Percentiles rank a stretch among this genome's conserved stretches.
Conservation (phyloP, 53 echinoderm and acorn worm species). For the Temnopleurus reevesii region DNA sequence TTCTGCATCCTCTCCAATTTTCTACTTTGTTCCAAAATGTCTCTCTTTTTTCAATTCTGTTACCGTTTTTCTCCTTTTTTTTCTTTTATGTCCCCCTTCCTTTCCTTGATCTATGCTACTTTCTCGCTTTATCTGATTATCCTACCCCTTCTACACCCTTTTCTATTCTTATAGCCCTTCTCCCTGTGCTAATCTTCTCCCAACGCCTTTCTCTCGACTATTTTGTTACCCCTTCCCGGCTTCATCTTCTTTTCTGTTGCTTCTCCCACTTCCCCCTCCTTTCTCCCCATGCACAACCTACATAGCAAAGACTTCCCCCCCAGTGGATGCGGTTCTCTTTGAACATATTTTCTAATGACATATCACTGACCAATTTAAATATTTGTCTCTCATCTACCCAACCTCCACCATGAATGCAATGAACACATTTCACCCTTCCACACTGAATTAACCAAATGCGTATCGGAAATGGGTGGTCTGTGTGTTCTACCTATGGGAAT, state of each 20-base stretch:
- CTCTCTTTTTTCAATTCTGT: no score
- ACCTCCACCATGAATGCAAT: no score
- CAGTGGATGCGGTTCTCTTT: not conserved
- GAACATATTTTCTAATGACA: not conserved
- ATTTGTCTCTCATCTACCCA: constrained; percentile 13
- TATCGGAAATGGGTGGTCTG: no score
- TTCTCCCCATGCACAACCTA: not conserved
- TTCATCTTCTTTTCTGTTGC: not conserved
- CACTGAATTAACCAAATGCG: no score
- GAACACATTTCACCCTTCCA: no score
- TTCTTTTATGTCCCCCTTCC: not conserved
- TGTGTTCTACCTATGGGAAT: no score
- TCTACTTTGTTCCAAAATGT: no score
- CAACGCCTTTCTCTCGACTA: not conserved
- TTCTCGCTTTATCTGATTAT: no score
- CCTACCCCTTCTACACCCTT: not conserved
- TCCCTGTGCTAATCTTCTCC: not conserved
- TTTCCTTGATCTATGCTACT: no score
- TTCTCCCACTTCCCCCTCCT: not conserved
- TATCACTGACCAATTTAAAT: not conserved
- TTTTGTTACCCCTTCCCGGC: not conserved
- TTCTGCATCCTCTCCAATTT: no score
- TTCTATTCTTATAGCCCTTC: no score
- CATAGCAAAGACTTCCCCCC: not conserved
- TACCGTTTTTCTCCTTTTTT: not conserved